Evolutionary conservation across 2,888 invertebrate genomes (phyloP).

Genomic region (Apamea sordens): DNA sequence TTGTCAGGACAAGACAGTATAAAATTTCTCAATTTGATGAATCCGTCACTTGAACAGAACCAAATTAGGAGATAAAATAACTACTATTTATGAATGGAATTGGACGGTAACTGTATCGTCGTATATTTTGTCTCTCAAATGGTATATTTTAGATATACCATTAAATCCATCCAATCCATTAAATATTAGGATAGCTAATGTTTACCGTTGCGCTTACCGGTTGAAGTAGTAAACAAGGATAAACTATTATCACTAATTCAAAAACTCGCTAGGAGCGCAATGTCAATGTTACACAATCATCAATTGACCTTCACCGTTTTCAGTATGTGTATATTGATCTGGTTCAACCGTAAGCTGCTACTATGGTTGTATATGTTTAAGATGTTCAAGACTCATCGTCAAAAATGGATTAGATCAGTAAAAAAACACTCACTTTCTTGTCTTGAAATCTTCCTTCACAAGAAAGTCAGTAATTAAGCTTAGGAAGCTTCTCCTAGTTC

Average conservation of each 20-base stretch:
- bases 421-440: not conserved
- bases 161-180: too few species aligned
- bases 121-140: not conserved
- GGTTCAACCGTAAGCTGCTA: conserved; percentile 24
- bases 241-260: conserved; percentile 27
- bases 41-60: not conserved
- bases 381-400: not conserved
- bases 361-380: not conserved
- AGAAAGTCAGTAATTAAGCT: not conserved
- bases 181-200: not conserved
- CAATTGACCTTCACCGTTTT: conserved; percentile 59
- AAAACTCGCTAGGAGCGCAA: conserved; percentile 50
- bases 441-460: too few species aligned
- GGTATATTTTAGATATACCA: too few species aligned
- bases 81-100: not conserved
- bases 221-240: conserved; percentile 33
- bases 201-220: not conserved
- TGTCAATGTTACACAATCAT: conserved; percentile 65
- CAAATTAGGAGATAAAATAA: not conserved
- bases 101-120: not conserved
- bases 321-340: conserved; percentile 44
- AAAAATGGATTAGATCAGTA: not conserved
- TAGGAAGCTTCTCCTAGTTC: not conserved
- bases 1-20: not conserved
- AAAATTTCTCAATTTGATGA: not conserved